These are phyloP conservation scores for Melanerpes aurifrons DNA, from an alignment of 2,113 vertebrate genomes.

Conservation along the genomic window DNA sequence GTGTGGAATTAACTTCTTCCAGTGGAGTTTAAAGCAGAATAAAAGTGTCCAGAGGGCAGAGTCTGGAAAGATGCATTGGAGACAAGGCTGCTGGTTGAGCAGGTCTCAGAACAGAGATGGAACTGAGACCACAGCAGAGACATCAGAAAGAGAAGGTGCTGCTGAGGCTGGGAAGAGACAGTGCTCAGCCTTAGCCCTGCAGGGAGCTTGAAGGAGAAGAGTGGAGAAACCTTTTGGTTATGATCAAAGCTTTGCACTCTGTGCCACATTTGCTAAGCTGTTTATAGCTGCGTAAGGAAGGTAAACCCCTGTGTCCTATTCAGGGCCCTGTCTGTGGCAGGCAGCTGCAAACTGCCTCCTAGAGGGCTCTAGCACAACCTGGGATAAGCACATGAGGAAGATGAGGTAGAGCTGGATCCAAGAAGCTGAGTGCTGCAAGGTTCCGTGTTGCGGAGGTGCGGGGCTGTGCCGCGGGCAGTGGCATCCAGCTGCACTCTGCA, in stretches of 20 bases:
- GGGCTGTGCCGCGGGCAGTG: not conserved
- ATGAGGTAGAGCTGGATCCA: not conserved
- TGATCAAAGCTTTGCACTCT: not conserved
- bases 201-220: not conserved
- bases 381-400: not conserved
- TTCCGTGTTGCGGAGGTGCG: accelerated
- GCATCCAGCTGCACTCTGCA: not conserved
- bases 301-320: not conserved
- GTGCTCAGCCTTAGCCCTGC: not conserved
- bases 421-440: not conserved
- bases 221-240: not conserved
- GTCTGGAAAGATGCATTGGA: not conserved
- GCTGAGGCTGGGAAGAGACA: not conserved
- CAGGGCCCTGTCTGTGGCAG: not conserved
- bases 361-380: not conserved
- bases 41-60: not conserved
- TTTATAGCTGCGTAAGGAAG: not conserved
- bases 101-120: not conserved
- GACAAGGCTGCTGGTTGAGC: not conserved
- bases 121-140: not conserved
- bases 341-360: not conserved
- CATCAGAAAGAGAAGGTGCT: not conserved
- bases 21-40: not conserved
- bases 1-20: not conserved
- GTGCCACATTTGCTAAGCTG: accelerated